Evolutionary conservation across 2,888 invertebrate genomes (phyloP), one percentile per base, ranked within the genome.

Genomic region (Sclerodermus sp.): DNA sequence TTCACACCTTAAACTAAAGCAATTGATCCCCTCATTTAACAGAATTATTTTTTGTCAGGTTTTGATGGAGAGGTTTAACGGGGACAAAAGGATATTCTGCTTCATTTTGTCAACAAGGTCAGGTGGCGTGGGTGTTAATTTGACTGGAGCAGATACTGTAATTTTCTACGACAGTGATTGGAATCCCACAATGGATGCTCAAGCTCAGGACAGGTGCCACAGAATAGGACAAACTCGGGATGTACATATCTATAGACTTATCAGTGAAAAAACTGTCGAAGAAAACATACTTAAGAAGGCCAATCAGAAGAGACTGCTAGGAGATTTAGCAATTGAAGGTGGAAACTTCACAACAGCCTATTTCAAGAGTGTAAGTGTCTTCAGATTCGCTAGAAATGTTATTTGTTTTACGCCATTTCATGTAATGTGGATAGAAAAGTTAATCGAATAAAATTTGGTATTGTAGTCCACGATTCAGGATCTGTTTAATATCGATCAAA

Each of bases 131-230:
- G 98, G 99, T 47, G 93, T 99, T 42, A 99, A 99, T 84, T 84
- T 99, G 63, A 98, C 97, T 30, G 99, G 98, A 60, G 99, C 99
- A 39, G 99, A 99, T 82, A 94, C 96, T 67, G 98, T 99, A 64
- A 91, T 99, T 77, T 99, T 99, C 83, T 99, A 99, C 80, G 99
- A 99, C 82, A 96, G 96, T 56, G 97, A 98, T 81, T 98, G 97
- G 98, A 98, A 98, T 84, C 98, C 98, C 44, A 98, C 97, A 4
- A 98, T 99, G 97, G 99, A 99, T 82, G 97, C 97, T 54, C 94
- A 95, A 78, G 94, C 93, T 58, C 93, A 93, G 80, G 94, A 94
- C 82, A 86, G 96, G 65, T 97, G 97, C 79, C 99, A 99, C 83
- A 87, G 99, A 69, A 99, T 99, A 78, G 99, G 99, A 0, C 99